Evolutionary conservation across 2,888 invertebrate species (phyloP).

Genomic region (Melanotus villosus): DNA sequence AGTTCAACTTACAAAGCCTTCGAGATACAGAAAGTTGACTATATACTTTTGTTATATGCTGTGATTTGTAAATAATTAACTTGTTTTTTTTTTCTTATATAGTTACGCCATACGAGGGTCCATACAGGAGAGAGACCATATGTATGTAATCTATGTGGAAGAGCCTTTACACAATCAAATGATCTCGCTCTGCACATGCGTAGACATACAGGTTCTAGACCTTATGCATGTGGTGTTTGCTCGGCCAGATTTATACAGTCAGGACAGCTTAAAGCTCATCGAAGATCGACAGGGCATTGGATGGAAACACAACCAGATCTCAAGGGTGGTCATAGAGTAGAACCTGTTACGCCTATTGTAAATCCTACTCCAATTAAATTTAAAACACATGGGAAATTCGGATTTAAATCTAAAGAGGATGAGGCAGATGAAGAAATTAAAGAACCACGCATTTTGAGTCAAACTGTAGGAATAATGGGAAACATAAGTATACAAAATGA

Average conservation of each 20-base stretch:
- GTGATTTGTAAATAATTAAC: no score
- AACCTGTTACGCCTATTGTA: constrained; percentile 64
- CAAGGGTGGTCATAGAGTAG: constrained; percentile 67
- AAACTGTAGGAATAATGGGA: constrained; percentile 54
- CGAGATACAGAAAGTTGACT: no score
- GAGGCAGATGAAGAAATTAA: constrained; percentile 35
- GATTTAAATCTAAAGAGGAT: constrained; percentile 45
- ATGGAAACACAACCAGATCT: constrained; percentile 67
- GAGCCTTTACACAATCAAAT: constrained; percentile 79
- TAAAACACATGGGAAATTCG: constrained; percentile 62
- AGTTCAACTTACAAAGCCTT: no score
- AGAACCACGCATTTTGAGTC: constrained; percentile 43
- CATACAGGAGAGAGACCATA: constrained; percentile 68
- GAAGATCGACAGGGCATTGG: constrained; percentile 75
- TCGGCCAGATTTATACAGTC: constrained; percentile 79
- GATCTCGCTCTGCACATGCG: constrained; percentile 80
- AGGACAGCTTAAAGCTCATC: constrained; percentile 75
- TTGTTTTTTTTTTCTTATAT: constrained; percentile 45
- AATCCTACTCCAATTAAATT: constrained; percentile 66
- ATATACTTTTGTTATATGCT: no score
- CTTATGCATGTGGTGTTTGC: constrained; percentile 78
- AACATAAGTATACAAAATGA: constrained; percentile 54
- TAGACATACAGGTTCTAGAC: constrained; percentile 79
- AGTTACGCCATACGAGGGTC: constrained; percentile 67
- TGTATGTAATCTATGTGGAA: constrained; percentile 66